phyloP scores from a whole-genome alignment of 2,888 invertebrate species.

The Graphium colonna region DNA sequence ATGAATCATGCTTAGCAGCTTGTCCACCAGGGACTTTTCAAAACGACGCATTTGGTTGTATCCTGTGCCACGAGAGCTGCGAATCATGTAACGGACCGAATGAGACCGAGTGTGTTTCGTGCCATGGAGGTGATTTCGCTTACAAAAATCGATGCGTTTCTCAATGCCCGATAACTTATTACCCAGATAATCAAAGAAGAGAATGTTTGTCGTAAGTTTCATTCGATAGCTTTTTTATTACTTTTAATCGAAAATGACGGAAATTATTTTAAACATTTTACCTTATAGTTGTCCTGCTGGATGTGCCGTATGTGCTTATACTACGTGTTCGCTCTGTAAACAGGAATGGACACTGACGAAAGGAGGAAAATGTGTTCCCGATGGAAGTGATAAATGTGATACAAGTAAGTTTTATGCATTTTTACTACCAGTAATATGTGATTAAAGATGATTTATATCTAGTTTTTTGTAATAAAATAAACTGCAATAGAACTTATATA shows the following conservation, averaged over 20 bases:
- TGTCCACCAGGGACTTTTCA: conserved; percentile 92
- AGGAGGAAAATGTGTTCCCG: conserved; percentile 86
- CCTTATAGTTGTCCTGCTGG: conserved; percentile 85
- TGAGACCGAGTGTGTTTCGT: conserved; percentile 89
- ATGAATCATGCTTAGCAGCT: conserved; percentile 90
- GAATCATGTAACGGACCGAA: conserved; percentile 90
- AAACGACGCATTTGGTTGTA: conserved; percentile 91
- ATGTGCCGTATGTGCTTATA: conserved; percentile 86
- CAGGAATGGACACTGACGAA: conserved; percentile 87
- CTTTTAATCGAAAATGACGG: no score
- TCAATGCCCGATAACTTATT: conserved; percentile 87
- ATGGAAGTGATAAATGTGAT: conserved; percentile 87
- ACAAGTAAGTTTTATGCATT: conserved; percentile 86
- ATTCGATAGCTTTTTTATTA: neutral
- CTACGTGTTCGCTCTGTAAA: conserved; percentile 86
- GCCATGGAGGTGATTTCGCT: conserved; percentile 86
- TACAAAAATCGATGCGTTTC: conserved; percentile 85
- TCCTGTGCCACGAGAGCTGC: conserved; percentile 88
- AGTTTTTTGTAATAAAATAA: no score
- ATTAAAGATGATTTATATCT: no score
- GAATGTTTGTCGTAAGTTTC: conserved; percentile 84
- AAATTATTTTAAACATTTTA: no score
- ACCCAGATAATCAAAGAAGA: conserved; percentile 86
- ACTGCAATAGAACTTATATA: no score
- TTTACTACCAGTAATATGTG: no score